A percentile compares a stretch with the other conserved stretches of the same genome.
Evolutionary conservation across 2,888 invertebrate species (phyloP).

Genomic region (Apocheima hispidaria): DNA sequence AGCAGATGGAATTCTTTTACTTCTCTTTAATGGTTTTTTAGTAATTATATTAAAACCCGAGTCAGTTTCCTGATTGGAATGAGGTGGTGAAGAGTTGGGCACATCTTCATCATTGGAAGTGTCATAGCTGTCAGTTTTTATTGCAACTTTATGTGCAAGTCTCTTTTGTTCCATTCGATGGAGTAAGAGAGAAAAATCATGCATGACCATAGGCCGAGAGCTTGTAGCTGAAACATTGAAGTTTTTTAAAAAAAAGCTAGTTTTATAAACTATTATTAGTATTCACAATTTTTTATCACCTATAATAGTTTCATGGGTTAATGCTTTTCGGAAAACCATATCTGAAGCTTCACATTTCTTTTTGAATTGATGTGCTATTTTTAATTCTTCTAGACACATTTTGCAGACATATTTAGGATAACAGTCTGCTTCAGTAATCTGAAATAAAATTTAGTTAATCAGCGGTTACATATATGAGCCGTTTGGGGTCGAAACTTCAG

Average conservation of each 20-base stretch:
- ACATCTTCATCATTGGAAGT: constrained; percentile 19
- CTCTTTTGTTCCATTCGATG: constrained; percentile 44
- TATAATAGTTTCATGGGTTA: constrained; percentile 35
- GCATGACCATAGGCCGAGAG: constrained; percentile 38
- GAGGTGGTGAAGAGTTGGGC: background rate
- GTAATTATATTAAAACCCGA: background rate
- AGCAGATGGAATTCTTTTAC: constrained; percentile 3
- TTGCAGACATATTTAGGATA: constrained; percentile 49
- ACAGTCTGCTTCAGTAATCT: constrained; percentile 45
- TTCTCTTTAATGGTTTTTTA: constrained; percentile 4
- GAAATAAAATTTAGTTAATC: constrained; percentile 35
- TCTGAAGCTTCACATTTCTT: constrained; percentile 48
- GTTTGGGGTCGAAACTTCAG: no score
- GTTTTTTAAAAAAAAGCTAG: background rate
- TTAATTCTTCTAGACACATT: constrained; percentile 46
- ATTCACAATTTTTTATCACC: constrained; percentile 17
- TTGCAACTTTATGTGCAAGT: constrained; percentile 10
- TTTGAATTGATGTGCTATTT: constrained; percentile 47
- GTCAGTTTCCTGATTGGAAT: background rate
- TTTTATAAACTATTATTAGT: background rate
- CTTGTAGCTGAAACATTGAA: constrained; percentile 24
- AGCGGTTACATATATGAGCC: no score
- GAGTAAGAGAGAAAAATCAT: constrained; percentile 45
- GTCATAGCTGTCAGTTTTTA: constrained; percentile 25
- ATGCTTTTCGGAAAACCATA: constrained; percentile 42